phyloP scores from a whole-genome alignment of 2,888 invertebrate genomes.

The Clusia tigrina region DNA sequence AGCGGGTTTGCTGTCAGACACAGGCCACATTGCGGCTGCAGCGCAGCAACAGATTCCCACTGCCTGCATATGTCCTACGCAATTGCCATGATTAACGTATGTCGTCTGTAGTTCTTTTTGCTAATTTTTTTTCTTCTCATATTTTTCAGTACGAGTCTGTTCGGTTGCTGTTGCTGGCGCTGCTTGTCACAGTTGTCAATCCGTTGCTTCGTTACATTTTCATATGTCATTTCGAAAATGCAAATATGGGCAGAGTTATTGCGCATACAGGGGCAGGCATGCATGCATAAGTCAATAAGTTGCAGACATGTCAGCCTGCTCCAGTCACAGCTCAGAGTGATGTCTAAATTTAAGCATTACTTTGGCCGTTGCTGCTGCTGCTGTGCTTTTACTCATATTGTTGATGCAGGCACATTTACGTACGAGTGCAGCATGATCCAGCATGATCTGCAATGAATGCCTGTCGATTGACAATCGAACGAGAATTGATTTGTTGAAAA shows the following conservation, averaged over 20 bases:
- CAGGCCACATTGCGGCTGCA: background rate
- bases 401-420: background rate
- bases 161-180: background rate
- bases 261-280: background rate
- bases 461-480: constrained; percentile 1
- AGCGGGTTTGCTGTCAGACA: background rate
- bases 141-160: no score
- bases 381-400: no score
- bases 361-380: no score
- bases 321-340: background rate
- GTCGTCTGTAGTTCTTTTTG: background rate
- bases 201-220: constrained; percentile 37
- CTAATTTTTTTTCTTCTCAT: no score
- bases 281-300: no score
- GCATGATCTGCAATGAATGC: background rate
- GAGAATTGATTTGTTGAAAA: constrained; percentile 1
- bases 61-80: background rate
- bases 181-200: background rate
- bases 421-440: background rate
- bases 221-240: constrained; percentile 56
- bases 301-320: constrained; percentile 5
- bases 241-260: constrained; percentile 55
- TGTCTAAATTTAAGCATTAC: constrained; percentile 8
- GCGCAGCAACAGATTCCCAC: background rate
- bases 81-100: background rate